A percentile compares a stretch with the other conserved stretches of the same genome.
Evolutionary conservation across 2,888 invertebrate species (phyloP).

Genomic region (Thysanoteuthis rhombus): DNA sequence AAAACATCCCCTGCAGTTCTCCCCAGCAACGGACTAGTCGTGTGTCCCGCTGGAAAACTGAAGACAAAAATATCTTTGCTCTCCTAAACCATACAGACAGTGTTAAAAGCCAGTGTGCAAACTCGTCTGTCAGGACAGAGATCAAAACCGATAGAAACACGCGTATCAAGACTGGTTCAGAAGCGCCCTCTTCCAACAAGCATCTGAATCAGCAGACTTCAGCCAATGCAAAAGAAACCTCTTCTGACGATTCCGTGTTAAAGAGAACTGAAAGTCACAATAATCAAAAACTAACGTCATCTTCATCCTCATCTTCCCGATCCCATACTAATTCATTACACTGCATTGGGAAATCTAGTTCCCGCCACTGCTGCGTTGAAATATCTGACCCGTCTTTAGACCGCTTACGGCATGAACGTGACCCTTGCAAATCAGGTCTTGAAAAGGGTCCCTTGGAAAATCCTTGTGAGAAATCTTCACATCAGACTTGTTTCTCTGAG

Average conservation of each 20-base stretch:
- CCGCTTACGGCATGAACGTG: background rate
- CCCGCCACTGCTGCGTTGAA: background rate
- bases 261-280: background rate
- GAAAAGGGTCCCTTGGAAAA: background rate
- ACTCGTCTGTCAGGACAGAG: background rate
- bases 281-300: background rate
- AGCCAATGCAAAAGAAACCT: background rate
- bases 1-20: background rate
- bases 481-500: slow-evolving; percentile 24
- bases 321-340: background rate
- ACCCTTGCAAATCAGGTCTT: background rate
- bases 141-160: background rate
- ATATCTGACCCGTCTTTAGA: slow-evolving; percentile 21
- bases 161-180: background rate
- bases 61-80: slow-evolving; percentile 25
- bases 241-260: background rate
- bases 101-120: background rate
- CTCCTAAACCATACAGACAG: background rate
- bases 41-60: background rate
- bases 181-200: background rate
- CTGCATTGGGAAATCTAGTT: background rate
- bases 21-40: background rate
- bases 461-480: slow-evolving; percentile 18
- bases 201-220: too few species aligned
- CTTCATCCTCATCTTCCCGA: background rate